phyloP scores from a whole-genome alignment of 2,888 invertebrate genomes.

The Bugula neritina region DNA sequence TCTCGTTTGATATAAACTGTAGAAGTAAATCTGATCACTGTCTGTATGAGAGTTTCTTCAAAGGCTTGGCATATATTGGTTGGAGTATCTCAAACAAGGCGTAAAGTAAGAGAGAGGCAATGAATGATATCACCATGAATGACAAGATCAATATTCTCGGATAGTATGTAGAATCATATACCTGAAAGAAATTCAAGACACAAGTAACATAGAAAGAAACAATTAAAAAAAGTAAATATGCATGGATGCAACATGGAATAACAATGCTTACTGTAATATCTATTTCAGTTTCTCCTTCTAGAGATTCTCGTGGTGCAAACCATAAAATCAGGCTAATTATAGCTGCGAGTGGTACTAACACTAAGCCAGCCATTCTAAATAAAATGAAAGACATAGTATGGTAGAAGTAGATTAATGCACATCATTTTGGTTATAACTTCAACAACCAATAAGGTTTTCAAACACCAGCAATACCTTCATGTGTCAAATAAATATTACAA shows the following conservation, averaged over 20 bases:
- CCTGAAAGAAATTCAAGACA: neutral
- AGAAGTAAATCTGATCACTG: no score
- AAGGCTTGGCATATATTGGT: conserved; percentile 23
- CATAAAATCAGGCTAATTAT: conserved; percentile 22
- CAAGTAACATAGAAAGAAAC: neutral
- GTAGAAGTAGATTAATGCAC: no score
- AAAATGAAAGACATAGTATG: no score
- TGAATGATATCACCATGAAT: neutral
- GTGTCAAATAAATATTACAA: no score
- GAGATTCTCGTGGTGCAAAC: conserved; percentile 19
- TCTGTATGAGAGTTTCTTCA: conserved; percentile 16
- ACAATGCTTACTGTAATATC: conserved; percentile 12
- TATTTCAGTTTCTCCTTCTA: neutral
- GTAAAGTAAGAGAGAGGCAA: conserved; percentile 1
- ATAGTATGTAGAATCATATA: conserved; percentile 21
- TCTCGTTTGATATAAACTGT: no score
- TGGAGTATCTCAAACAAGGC: conserved; percentile 20
- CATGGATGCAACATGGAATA: neutral
- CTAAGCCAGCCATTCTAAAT: neutral
- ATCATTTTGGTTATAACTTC: no score
- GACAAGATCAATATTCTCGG: neutral
- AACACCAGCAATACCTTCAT: no score
- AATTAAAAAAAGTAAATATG: neutral
- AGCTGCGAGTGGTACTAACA: neutral
- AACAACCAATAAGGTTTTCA: no score